A percentile compares a stretch with the other conserved stretches of the same genome.
phyloP scores from a whole-genome alignment of 2,888 invertebrate genomes.

The Anoplius nigerrimus region DNA sequence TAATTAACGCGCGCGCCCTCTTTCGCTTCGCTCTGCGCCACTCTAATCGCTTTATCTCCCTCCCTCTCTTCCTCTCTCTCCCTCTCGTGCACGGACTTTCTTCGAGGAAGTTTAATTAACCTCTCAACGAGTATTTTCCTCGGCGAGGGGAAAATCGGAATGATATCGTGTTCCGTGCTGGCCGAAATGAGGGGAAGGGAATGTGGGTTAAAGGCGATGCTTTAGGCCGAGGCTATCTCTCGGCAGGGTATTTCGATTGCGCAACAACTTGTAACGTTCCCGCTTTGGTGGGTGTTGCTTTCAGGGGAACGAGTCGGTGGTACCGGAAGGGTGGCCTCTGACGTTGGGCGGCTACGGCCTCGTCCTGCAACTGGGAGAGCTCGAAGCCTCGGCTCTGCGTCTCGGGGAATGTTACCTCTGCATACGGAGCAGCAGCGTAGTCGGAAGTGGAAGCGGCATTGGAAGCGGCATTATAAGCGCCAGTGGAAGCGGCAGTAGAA shows the following conservation, averaged over 20 bases:
- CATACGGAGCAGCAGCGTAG: constrained; percentile 73
- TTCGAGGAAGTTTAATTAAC: constrained; percentile 38
- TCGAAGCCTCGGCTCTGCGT: constrained; percentile 79
- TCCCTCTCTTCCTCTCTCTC: not conserved
- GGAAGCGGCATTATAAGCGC: constrained; percentile 24
- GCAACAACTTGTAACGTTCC: no score
- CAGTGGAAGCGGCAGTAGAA: constrained; percentile 50
- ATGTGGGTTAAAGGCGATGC: not conserved
- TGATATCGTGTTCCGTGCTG: no score
- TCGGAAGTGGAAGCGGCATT: constrained; percentile 42
- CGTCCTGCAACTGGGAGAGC: constrained; percentile 80
- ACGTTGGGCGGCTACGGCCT: constrained; percentile 80
- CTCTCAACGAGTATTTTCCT: constrained; percentile 23
- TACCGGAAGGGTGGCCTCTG: constrained; percentile 82
- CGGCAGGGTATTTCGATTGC: no score
- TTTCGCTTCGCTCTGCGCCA: not conserved
- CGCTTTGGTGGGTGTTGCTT: constrained; percentile 50
- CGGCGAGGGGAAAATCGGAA: no score
- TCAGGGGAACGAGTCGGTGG: constrained; percentile 78
- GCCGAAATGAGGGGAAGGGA: not conserved
- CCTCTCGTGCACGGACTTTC: constrained; percentile 18
- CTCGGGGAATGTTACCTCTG: constrained; percentile 82
- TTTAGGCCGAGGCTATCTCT: no score
- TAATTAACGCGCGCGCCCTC: constrained; percentile 33
- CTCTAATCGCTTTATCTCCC: not conserved